Percentiles rank a stretch among this genome's conserved stretches.
Conservation (phyloP, 2,888 invertebrate genomes). For the Apantesis nais region DNA sequence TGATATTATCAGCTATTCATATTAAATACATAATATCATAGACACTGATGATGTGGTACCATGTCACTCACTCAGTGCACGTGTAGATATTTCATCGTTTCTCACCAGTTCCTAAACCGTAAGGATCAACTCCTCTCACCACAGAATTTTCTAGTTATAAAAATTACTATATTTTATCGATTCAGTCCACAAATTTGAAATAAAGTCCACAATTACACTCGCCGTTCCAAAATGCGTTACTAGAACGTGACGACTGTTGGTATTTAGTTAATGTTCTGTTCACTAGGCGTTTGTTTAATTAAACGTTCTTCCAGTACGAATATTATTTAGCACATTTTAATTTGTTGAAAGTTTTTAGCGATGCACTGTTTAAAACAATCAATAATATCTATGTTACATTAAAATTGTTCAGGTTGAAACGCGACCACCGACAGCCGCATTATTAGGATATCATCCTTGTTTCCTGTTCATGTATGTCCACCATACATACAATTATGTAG, state of each 20-base stretch:
- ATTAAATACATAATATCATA: constrained; percentile 51
- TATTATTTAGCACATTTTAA: constrained; percentile 82
- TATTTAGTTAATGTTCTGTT: constrained; percentile 79
- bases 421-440: constrained; percentile 67
- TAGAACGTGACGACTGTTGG: constrained; percentile 64
- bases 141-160: constrained; percentile 84
- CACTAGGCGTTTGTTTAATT: constrained; percentile 81
- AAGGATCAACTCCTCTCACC: constrained; percentile 84
- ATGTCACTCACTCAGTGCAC: constrained; percentile 70
- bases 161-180: constrained; percentile 81
- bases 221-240: constrained; percentile 62
- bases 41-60: constrained; percentile 67
- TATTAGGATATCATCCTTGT: constrained; percentile 58
- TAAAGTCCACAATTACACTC: constrained; percentile 83
- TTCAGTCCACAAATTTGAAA: constrained; percentile 85
- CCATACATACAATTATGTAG: constrained; percentile 67
- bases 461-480: constrained; percentile 60
- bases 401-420: constrained; percentile 77
- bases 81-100: constrained; percentile 64
- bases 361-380: constrained; percentile 84
- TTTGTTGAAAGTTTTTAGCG: constrained; percentile 83
- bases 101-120: constrained; percentile 74
- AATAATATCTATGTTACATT: constrained; percentile 77
- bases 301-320: constrained; percentile 83
- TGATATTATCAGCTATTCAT: constrained; percentile 64